Conservation (phyloP, 1,140 invertebrate genomes). For the Bombus consobrinus region DNA sequence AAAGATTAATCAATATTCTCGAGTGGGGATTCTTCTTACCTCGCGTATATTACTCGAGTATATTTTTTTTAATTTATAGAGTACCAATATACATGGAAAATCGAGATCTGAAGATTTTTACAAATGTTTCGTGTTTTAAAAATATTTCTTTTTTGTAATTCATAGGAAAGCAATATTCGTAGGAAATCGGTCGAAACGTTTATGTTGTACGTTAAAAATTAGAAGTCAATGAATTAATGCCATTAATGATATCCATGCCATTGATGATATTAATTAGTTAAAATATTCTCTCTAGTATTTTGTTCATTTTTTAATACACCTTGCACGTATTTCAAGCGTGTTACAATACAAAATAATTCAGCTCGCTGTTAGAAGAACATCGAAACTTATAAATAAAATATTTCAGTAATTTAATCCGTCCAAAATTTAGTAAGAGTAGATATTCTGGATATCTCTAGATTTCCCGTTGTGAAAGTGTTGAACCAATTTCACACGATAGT, state of each 20-base stretch:
- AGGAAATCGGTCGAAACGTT: background rate
- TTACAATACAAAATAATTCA: too few relatives aligned
- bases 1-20: too few relatives aligned
- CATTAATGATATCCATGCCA: too few relatives aligned
- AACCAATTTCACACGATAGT: background rate
- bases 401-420: background rate
- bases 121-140: too few relatives aligned
- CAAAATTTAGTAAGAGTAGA: background rate
- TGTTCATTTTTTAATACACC: background rate
- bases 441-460: background rate
- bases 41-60: too few relatives aligned
- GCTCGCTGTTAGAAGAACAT: background rate
- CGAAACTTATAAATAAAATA: background rate
- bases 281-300: background rate
- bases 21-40: too few relatives aligned
- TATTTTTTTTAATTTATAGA: too few relatives aligned
- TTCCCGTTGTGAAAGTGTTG: conserved; percentile 10
- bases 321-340: background rate
- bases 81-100: too few relatives aligned
- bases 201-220: background rate
- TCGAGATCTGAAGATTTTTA: too few relatives aligned
- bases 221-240: too few relatives aligned
- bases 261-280: background rate
- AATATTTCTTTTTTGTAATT: too few relatives aligned
- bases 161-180: too few relatives aligned